Evolutionary conservation across 2,888 invertebrate genomes (phyloP).

Genomic region (Trichacis sp.): DNA sequence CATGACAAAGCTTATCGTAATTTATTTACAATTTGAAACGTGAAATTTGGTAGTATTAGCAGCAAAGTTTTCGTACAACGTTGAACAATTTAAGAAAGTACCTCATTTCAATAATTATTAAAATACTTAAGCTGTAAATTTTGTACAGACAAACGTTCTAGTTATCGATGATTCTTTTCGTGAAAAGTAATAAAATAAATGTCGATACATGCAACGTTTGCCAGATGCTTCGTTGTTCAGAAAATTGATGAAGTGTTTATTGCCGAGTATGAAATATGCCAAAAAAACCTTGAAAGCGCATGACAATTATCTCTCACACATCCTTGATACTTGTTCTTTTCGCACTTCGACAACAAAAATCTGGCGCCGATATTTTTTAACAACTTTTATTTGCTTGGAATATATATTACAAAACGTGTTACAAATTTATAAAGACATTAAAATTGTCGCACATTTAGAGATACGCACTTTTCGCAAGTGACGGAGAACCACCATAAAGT

Average conservation of each 20-base stretch:
- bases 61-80: too few species aligned
- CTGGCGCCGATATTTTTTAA: neutral
- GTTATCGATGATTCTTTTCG: neutral
- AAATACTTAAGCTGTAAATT: too few species aligned
- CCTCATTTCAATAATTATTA: too few species aligned
- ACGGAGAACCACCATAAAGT: neutral
- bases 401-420: neutral
- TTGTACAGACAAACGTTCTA: too few species aligned
- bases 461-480: neutral
- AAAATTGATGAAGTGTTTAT: neutral
- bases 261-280: neutral
- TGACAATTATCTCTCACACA: neutral
- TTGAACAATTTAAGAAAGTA: too few species aligned
- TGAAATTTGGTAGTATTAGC: too few species aligned
- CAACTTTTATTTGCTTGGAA: neutral
- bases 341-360: neutral
- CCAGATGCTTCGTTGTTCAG: conserved; percentile 15
- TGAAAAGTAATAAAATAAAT: conserved; percentile 1
- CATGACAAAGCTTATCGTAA: neutral
- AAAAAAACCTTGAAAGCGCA: neutral
- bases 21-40: neutral
- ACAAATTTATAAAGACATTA: neutral
- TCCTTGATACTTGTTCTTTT: neutral
- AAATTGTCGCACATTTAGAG: neutral
- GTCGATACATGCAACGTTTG: conserved; percentile 1